Base-by-base conservation (phyloP, 2,113 vertebrate genomes). In the Porphyrio hochstetteri region DNA sequence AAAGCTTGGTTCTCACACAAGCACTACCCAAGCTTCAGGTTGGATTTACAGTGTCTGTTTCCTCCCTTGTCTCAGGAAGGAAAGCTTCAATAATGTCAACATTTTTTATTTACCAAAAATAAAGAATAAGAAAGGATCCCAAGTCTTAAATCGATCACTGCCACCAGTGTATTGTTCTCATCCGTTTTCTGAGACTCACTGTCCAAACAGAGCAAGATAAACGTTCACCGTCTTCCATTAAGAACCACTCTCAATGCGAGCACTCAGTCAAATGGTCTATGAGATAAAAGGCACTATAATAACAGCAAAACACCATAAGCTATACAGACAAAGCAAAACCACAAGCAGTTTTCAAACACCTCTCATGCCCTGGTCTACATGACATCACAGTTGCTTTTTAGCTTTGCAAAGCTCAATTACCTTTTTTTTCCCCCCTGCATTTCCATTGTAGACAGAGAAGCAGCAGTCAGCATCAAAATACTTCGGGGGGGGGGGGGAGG, bases 401-500 rank as follows among this genome's bases (percentile, higher is more conserved):
- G 53, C 27, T 74, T 74, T 53, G 27, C 13, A 46, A 88, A 83
- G 28, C 42, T 24, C 23, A n/a, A 27, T 36, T 56, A 56, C 12
- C 1, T 35, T 52, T 36, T 42, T 19, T 19, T 14, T 28, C 11
- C 53, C 12, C 10, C 10, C 48, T 44, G 25, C 3, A 69, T 88
- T 74, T 50, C 31, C 13, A 50, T 21, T 23, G n/a, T 1, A 56
- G 20, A 59, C 20, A 8, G 8, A 44, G 12, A 69, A 86, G 12
- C 67, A 92, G 88, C 11, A 63, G 11, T 53, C 46, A 67, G 31
- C 28, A 93, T 61, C 21, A 83, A 92, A 86, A 81, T 53, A 36
- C 28, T 53, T 5, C 1, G 0, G 0, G 2, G 2, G 13, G 7
- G 7, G 3, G 3, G 2, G 11, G 9, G 5, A 3, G 2, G 5